Conservation (phyloP, 2,113 vertebrate genomes). For the Salvelinus alpinus region DNA sequence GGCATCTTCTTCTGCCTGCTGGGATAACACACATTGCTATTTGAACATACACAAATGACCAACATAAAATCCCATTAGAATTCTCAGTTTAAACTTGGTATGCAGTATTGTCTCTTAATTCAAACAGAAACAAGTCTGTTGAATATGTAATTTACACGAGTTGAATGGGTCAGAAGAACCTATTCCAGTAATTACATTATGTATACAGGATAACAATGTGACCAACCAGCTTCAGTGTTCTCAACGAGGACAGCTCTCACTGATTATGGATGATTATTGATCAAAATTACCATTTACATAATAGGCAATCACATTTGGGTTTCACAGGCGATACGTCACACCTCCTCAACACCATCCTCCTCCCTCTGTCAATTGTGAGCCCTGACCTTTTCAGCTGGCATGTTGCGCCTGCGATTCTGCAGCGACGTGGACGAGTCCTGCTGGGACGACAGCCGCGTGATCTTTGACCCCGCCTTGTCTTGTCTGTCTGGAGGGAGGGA, state of each 20-base stretch:
- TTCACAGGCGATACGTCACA: conserved; percentile 24
- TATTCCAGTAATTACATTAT: neutral
- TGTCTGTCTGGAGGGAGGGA: neutral
- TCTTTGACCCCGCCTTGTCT: conserved; percentile 5
- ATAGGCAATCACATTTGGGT: conserved; percentile 48
- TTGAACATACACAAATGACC: too few relatives aligned
- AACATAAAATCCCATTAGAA: too few relatives aligned
- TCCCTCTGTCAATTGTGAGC: conserved; percentile 26
- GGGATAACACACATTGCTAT: neutral
- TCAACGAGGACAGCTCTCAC: conserved; percentile 12
- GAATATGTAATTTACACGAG: too few relatives aligned
- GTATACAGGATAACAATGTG: neutral
- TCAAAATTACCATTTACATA: neutral
- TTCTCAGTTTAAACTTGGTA: too few relatives aligned
- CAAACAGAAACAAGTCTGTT: too few relatives aligned
- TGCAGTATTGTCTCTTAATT: too few relatives aligned
- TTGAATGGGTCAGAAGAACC: neutral
- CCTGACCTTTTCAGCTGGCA: conserved; percentile 44
- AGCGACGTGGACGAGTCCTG: neutral
- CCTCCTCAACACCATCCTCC: conserved; percentile 23
- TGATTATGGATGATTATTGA: conserved; percentile 10
- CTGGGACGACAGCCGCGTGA: neutral
- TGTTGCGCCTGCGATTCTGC: conserved; percentile 6
- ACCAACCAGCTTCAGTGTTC: neutral
- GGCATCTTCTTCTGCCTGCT: neutral